Conservation (phyloP, 2,888 invertebrate genomes). For the Brachyptera putata region DNA sequence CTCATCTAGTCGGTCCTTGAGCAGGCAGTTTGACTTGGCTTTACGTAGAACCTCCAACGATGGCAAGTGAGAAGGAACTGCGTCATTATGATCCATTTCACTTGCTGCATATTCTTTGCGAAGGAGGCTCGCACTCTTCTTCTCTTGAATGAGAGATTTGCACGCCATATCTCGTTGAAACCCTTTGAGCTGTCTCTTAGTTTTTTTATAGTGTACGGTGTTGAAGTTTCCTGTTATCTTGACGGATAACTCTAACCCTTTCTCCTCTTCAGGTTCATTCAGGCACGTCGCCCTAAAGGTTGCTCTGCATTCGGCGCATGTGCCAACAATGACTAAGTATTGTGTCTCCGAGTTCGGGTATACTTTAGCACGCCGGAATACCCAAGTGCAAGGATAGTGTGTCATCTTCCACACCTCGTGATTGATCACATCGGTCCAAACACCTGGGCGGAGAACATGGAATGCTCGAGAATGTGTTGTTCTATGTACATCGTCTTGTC, state of each 20-base stretch:
- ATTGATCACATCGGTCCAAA: neutral
- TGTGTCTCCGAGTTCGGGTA: neutral
- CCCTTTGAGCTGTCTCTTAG: neutral
- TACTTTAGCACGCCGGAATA: conserved; percentile 6
- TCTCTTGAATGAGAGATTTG: neutral
- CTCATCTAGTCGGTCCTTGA: conserved; percentile 5
- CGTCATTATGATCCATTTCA: conserved; percentile 25
- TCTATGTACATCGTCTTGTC: neutral
- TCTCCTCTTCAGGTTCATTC: neutral
- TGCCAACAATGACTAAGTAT: neutral
- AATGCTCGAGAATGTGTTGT: no score
- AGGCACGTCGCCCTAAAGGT: neutral
- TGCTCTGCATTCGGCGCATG: neutral
- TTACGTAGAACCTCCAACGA: conserved; percentile 19
- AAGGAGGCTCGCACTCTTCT: conserved; percentile 16
- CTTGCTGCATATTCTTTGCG: conserved; percentile 20
- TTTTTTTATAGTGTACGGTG: neutral
- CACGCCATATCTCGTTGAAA: neutral
- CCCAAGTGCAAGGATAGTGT: neutral
- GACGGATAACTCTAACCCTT: neutral
- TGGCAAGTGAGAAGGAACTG: conserved; percentile 25
- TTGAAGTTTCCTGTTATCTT: neutral
- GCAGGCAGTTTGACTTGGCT: conserved; percentile 11
- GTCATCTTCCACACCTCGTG: neutral
- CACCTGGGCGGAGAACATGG: neutral